Base-by-base conservation (phyloP, 2,113 vertebrate species). In the Megaceryle maxima region DNA sequence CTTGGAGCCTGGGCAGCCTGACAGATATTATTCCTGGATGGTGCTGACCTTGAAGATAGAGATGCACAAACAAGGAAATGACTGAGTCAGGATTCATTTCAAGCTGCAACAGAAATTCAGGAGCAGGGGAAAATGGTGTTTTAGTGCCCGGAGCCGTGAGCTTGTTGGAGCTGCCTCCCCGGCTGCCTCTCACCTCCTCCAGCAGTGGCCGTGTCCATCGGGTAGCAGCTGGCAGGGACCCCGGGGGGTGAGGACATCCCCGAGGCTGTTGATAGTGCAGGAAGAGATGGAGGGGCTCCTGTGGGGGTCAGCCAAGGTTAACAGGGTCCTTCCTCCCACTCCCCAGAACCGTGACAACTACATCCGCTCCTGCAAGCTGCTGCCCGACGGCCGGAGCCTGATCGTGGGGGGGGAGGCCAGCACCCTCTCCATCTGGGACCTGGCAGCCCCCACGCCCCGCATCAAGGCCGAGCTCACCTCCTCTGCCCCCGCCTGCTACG, bases 381-480 rank as follows among this genome's bases (percentile, higher is more conserved):
- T 98, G 35, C 98, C 98, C 0, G 99, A 99, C 1, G 98, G 98
- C 4, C 97, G 98, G 13, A 99, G 98, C 91, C 92, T 98, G 90
- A 99, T 99, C 4, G 98, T 97, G 8, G 98, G 97, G 1, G 98
- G 98, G 5, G 97, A 98, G 94, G 98, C 98, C 98, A 99, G 98
- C 98, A 99, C 98, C 75, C 97, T 99, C 84, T 98, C 98, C 21
- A 98, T 97, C 88, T 97, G 97, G 98, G 98, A 98, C 96, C 92
- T 98, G 97, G 98, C 98, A 0, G 98, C 98, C 6, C 98, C 98
- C 44, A 99, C 98, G 3, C 98, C 98, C 3, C 98, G 98, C 94
- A 99, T 99, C 96, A 99, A 99, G 96, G 98, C 98, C 0, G 98
- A 99, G 97, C 97, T 99, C 87, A 98, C 98, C 48, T 99, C 98